These are phyloP conservation scores for Dichetophora obliterata DNA, from an alignment of 2,888 invertebrate genomes.

Conservation along the genomic window DNA sequence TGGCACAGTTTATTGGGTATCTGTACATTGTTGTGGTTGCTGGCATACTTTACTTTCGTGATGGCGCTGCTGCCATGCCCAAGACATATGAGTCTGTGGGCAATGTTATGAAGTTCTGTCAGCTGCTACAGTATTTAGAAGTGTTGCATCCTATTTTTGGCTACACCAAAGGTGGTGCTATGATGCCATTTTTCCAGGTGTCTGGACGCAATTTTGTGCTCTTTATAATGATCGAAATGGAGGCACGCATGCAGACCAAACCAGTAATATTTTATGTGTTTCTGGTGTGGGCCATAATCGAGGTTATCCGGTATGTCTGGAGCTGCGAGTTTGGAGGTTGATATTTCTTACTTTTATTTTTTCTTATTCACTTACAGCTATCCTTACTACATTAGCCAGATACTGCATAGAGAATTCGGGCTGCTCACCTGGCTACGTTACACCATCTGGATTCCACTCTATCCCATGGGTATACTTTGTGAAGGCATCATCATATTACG, in stretches of 20 bases:
- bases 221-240: constrained; percentile 86
- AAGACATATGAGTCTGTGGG: constrained; percentile 82
- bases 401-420: constrained; percentile 80
- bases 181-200: constrained; percentile 84
- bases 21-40: constrained; percentile 82
- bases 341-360: too few relatives aligned
- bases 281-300: constrained; percentile 84
- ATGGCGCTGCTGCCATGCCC: constrained; percentile 79
- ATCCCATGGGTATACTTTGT: constrained; percentile 89
- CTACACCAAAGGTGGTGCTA: constrained; percentile 82
- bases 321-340: not conserved
- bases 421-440: constrained; percentile 93
- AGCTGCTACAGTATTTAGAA: constrained; percentile 87
- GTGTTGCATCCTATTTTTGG: constrained; percentile 91
- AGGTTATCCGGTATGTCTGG: constrained; percentile 80
- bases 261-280: constrained; percentile 92
- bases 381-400: constrained; percentile 89
- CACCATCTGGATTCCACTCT: constrained; percentile 92
- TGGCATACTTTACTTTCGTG: constrained; percentile 79
- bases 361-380: constrained; percentile 74
- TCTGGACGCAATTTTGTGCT: constrained; percentile 83
- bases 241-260: constrained; percentile 87
- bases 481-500: constrained; percentile 86
- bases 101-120: constrained; percentile 83
- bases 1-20: constrained; percentile 90